A percentile compares a stretch with the other conserved stretches of the same genome.
Conservation (phyloP, 2,888 invertebrate species). For the Hemistola chrysoprasaria region DNA sequence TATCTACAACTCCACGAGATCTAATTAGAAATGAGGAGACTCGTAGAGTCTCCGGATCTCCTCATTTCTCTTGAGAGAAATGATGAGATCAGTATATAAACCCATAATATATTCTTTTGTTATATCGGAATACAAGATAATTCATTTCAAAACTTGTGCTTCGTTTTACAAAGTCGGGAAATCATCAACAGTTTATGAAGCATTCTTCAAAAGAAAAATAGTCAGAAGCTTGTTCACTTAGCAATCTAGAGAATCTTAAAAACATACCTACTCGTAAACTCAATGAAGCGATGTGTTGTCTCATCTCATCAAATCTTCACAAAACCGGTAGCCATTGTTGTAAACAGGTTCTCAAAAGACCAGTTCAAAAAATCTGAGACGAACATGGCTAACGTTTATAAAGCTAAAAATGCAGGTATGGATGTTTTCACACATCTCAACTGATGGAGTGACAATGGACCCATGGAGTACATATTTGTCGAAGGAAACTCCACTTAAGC, state of each 20-base stretch:
- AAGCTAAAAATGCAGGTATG: slow-evolving; percentile 15
- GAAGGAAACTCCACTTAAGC: slow-evolving; percentile 13
- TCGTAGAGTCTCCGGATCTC: too few relatives aligned
- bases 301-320: slow-evolving; percentile 28
- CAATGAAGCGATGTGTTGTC: slow-evolving; percentile 30
- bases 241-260: slow-evolving; percentile 15
- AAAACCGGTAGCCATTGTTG: slow-evolving; percentile 33
- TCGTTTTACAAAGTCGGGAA: slow-evolving; percentile 15
- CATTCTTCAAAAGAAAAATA: slow-evolving; percentile 11
- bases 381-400: slow-evolving; percentile 22
- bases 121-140: too few relatives aligned
- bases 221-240: slow-evolving; percentile 11
- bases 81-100: too few relatives aligned
- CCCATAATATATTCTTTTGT: too few relatives aligned
- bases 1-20: too few relatives aligned
- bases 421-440: slow-evolving; percentile 26
- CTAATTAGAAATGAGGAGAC: too few relatives aligned
- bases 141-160: too few relatives aligned
- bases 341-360: slow-evolving; percentile 30
- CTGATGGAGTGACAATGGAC: slow-evolving; percentile 17
- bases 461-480: slow-evolving; percentile 11
- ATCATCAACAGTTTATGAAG: slow-evolving; percentile 5
- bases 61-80: too few relatives aligned
- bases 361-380: slow-evolving; percentile 26
- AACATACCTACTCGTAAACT: slow-evolving; percentile 24